A percentile compares a stretch with the other conserved stretches of the same genome.
Conservation (phyloP, 2,888 invertebrate species). For the Ephialtes manifestator region DNA sequence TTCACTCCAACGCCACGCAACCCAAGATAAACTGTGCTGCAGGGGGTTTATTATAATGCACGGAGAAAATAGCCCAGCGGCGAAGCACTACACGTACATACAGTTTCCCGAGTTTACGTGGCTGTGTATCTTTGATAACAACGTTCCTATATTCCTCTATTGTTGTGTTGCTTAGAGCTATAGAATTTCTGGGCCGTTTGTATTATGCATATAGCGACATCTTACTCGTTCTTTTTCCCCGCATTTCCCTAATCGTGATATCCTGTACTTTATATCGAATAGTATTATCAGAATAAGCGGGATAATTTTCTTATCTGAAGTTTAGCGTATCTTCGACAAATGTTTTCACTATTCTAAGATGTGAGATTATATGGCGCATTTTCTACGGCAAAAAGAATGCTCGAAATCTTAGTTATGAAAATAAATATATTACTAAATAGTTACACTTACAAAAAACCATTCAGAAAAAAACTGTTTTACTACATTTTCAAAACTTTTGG, state of each 20-base stretch:
- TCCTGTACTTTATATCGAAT: conserved; percentile 31
- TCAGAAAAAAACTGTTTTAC: too few species aligned
- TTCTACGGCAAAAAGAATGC: too few species aligned
- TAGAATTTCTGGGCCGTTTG: background rate
- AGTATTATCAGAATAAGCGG: background rate
- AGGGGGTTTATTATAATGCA: conserved; percentile 82
- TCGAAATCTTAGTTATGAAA: too few species aligned
- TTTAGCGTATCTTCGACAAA: background rate
- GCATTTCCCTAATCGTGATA: conserved; percentile 9
- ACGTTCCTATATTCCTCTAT: background rate
- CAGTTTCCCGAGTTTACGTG: background rate
- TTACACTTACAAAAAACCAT: too few species aligned
- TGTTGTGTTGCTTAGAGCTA: conserved; percentile 2
- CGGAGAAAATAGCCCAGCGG: background rate
- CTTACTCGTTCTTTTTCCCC: background rate
- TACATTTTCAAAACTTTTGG: too few species aligned
- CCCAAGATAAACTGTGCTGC: conserved; percentile 84
- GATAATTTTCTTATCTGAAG: background rate
- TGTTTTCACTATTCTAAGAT: too few species aligned
- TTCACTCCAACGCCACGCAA: conserved; percentile 27
- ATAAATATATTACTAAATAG: too few species aligned
- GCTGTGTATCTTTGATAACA: conserved; percentile 16
- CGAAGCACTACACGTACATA: background rate
- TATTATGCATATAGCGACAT: conserved; percentile 19
- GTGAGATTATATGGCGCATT: too few species aligned